Evolutionary conservation across 2,113 vertebrate genomes (phyloP).

Genomic region (Hydrolagus affinis): DNA sequence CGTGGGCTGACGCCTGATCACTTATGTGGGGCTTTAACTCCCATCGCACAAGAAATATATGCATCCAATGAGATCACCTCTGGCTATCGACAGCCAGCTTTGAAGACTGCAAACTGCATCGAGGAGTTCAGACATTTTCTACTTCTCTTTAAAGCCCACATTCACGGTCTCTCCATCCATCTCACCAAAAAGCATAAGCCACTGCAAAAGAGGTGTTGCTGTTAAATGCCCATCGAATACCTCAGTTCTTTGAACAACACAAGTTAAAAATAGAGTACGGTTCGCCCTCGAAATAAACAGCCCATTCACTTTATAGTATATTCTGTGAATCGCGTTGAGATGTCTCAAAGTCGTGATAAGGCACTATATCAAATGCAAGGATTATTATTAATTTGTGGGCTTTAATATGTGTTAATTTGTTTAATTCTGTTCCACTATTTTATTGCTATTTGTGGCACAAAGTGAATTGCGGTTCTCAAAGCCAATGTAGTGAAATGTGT

Average conservation of each 20-base stretch:
- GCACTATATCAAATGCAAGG: too few relatives aligned
- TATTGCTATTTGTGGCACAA: too few relatives aligned
- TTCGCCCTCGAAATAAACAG: too few relatives aligned
- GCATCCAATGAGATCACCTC: neutral
- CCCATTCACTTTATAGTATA: too few relatives aligned
- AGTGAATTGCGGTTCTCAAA: too few relatives aligned
- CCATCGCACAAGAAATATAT: neutral
- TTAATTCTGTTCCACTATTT: too few relatives aligned
- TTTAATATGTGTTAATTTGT: too few relatives aligned
- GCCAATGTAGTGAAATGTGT: too few relatives aligned
- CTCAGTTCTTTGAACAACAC: neutral
- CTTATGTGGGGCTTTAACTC: neutral
- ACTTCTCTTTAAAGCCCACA: neutral
- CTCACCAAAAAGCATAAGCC: neutral
- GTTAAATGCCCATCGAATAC: neutral
- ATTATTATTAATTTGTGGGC: too few relatives aligned
- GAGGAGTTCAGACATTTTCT: neutral
- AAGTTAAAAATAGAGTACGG: neutral
- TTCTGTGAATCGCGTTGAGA: too few relatives aligned
- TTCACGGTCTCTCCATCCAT: neutral
- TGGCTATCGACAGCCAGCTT: neutral
- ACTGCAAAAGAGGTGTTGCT: neutral
- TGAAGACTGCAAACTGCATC: neutral
- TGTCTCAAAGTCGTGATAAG: too few relatives aligned
- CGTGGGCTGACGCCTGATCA: neutral